A percentile compares a stretch with the other conserved stretches of the same genome.
Evolutionary conservation across 1,140 invertebrate genomes (phyloP).

Genomic region (Drosophila carrolli): DNA sequence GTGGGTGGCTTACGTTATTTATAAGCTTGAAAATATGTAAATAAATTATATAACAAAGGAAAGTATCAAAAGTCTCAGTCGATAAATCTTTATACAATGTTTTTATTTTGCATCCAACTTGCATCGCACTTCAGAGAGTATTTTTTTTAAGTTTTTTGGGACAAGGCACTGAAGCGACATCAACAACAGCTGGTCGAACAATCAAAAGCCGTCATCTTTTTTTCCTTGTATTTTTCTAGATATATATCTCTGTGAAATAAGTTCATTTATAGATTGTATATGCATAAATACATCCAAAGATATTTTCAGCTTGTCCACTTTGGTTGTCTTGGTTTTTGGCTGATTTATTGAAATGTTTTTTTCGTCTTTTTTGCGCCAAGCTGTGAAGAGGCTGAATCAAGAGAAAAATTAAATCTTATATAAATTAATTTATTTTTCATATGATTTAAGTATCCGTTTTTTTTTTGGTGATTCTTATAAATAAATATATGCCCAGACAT

Average conservation of each 20-base stretch:
- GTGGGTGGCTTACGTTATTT: constrained; percentile 44
- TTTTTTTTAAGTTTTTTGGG: background rate
- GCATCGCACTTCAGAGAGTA: background rate
- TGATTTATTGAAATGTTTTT: constrained; percentile 63
- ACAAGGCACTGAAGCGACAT: constrained; percentile 5
- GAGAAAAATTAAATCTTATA: constrained; percentile 38
- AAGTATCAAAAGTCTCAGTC: constrained; percentile 8
- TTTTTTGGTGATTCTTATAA: constrained; percentile 1
- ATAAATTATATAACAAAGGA: constrained; percentile 31
- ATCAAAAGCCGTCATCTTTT: background rate
- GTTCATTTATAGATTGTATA: constrained; percentile 46
- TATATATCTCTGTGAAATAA: constrained; percentile 10
- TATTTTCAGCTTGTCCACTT: constrained; percentile 44
- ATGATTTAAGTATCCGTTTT: constrained; percentile 50
- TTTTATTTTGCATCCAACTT: no score
- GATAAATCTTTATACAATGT: no score
- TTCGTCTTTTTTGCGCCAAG: constrained; percentile 14
- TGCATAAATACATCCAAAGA: constrained; percentile 28
- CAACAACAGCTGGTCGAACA: constrained; percentile 42
- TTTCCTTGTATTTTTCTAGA: constrained; percentile 23
- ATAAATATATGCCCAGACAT: constrained; percentile 6
- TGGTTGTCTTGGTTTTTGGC: constrained; percentile 24
- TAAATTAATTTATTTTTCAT: constrained; percentile 54
- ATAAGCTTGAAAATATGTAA: constrained; percentile 17
- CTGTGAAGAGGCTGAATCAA: constrained; percentile 17